A percentile compares a stretch with the other conserved stretches of the same genome.
Evolutionary conservation across 2,888 invertebrate genomes (phyloP).

Genomic region (Bruchidius siliquastri): DNA sequence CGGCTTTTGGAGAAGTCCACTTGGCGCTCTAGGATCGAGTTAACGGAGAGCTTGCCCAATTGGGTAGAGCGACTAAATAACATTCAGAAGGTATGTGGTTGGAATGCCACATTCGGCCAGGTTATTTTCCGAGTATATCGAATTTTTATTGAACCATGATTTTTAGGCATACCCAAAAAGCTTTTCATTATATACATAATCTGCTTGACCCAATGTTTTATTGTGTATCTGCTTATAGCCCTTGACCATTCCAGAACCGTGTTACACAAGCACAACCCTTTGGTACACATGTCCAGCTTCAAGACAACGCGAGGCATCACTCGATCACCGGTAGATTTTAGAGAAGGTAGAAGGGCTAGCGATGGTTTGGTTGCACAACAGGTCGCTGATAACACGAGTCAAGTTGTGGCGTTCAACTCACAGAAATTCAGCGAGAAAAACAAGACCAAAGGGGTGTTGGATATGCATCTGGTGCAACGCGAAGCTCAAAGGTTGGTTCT

Average conservation of each 20-base stretch:
- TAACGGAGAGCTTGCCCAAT: too few species aligned
- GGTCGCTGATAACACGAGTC: slow-evolving; percentile 48
- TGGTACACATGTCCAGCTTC: slow-evolving; percentile 57
- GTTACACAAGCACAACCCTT: slow-evolving; percentile 57
- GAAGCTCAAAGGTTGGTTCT: slow-evolving; percentile 57
- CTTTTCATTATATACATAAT: too few species aligned
- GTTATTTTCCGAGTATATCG: too few species aligned
- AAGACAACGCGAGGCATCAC: slow-evolving; percentile 59
- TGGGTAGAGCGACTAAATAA: too few species aligned
- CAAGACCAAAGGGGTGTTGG: slow-evolving; percentile 73
- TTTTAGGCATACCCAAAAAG: too few species aligned
- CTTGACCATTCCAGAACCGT: slow-evolving; percentile 5
- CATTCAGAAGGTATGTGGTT: too few species aligned
- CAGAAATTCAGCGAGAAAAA: slow-evolving; percentile 74
- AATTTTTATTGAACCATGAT: too few species aligned
- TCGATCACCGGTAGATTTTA: slow-evolving; percentile 79
- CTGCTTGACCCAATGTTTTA: too few species aligned
- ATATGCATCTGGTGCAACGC: slow-evolving; percentile 67
- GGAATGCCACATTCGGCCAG: too few species aligned
- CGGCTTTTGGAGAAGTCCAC: too few species aligned
- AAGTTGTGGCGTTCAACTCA: slow-evolving; percentile 66
- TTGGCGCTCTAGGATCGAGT: too few species aligned
- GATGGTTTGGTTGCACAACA: slow-evolving; percentile 86
- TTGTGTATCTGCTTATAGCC: slow-evolving; percentile 1
- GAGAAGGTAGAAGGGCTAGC: slow-evolving; percentile 67